These are phyloP conservation scores for Anthrax anthrax DNA, from an alignment of 2,888 invertebrate genomes.

Conservation along the genomic window DNA sequence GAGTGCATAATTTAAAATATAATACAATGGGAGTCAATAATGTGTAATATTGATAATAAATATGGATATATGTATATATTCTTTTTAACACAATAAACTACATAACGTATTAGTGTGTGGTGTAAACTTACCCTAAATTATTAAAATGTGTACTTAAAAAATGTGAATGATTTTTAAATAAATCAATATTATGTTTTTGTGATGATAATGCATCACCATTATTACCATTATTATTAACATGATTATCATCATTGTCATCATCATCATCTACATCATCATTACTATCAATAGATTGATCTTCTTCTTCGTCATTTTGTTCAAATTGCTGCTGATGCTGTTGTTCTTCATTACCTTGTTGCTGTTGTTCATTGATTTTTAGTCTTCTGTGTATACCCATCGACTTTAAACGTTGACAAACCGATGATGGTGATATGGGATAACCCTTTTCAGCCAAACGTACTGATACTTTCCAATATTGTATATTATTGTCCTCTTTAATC, in stretches of 20 bases:
- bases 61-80: no score
- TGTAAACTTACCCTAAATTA: not conserved
- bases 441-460: slow-evolving; percentile 32
- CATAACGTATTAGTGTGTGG: no score
- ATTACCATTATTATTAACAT: no score
- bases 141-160: not conserved
- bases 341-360: not conserved
- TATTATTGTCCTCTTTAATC: slow-evolving; percentile 31
- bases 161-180: not conserved
- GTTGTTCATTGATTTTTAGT: slow-evolving; percentile 19
- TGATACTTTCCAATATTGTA: slow-evolving; percentile 33
- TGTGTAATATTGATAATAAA: no score
- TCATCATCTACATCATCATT: not conserved
- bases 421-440: slow-evolving; percentile 31
- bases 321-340: not conserved
- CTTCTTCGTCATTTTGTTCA: not conserved
- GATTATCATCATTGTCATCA: not conserved
- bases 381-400: slow-evolving; percentile 33
- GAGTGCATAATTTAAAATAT: no score
- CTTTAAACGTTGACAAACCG: slow-evolving; percentile 32
- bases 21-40: no score
- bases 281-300: no score
- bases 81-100: no score
- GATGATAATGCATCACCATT: no score
- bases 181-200: not conserved